Evolutionary conservation across 2,113 vertebrate genomes (phyloP), one percentile per base, ranked within the genome.

Genomic region (Festucalex cinctus): DNA sequence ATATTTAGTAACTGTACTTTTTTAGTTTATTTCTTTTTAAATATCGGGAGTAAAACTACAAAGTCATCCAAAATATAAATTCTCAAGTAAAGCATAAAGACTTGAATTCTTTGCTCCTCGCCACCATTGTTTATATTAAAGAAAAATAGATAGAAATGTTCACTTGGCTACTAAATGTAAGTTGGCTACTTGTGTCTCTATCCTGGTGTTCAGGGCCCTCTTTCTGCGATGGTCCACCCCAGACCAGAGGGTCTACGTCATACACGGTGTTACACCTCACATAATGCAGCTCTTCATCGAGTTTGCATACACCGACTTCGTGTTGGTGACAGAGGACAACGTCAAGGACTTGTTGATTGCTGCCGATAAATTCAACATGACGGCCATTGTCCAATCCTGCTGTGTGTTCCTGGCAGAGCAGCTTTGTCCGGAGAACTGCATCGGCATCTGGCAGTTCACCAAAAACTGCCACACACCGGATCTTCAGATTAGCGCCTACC

Each of bases 321-420:
- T 78, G 49, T 80, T 69, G 0, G 83, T 96, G 82, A 93, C 89
- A 0, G 65, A 76, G 0, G 89, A 92, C 35, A 97, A 94, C 0
- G 83, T 92, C 19, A 82, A 91, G 58, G 71, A 79, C 22, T 88
- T 95, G 22, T 80, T 96, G 3, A 75, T 74, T 0, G 88, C 91
- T 0, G 93, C 93, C 0, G 92, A 94, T 66, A 90, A 90, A 12
- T 91, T 95, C 65, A 90, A 88, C n/a, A 73, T 95, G 70, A 80
- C 77, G 67, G 91, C 88, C n/a, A 87, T 95, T 0, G 26, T 93
- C 35, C 71, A 85, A 16, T 75, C 83, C 28, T 95, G 94, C 83
- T 91, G 86, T 0, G 62, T 92, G 56, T 92, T 94, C 85, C 83
- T 95, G 49, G 87, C 90, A 72, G 76, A 84, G 3, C 90, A 93